A percentile compares a stretch with the other conserved stretches of the same genome.
Conservation (phyloP, 2,888 invertebrate species). For the Spisula subtruncata region DNA sequence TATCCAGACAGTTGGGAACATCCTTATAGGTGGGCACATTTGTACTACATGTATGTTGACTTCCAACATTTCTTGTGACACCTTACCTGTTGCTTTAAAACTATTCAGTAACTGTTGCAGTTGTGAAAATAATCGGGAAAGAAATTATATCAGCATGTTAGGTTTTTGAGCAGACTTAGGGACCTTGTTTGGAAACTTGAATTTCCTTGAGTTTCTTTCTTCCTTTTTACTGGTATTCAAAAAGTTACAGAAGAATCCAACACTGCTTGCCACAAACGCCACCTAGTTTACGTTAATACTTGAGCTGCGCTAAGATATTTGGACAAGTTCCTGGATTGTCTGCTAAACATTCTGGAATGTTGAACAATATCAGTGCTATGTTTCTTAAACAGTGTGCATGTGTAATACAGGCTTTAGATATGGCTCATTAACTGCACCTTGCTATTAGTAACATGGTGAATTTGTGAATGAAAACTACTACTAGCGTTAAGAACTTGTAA, state of each 20-base stretch:
- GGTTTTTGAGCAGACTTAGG: no score
- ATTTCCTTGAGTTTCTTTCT: no score
- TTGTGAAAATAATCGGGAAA: no score
- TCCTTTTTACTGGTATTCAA: neutral
- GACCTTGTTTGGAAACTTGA: no score
- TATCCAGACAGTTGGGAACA: no score
- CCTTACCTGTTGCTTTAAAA: no score
- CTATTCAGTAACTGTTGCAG: no score
- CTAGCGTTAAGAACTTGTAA: neutral
- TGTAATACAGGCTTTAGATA: conserved; percentile 20
- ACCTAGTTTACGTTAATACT: conserved; percentile 19
- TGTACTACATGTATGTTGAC: no score
- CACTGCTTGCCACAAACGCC: neutral
- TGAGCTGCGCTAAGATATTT: conserved; percentile 6
- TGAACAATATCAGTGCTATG: conserved; percentile 35
- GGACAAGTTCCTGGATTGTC: conserved; percentile 43
- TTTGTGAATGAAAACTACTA: conserved; percentile 8
- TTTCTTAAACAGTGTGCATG: conserved; percentile 43
- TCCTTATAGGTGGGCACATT: no score
- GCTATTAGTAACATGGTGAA: neutral
- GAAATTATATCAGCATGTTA: no score
- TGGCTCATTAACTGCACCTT: conserved; percentile 8
- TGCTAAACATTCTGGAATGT: conserved; percentile 44
- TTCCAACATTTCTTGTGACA: no score
- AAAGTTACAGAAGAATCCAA: neutral